phyloP scores from a whole-genome alignment of 2,797 vertebrate genomes.

The Poecilia velifera region DNA sequence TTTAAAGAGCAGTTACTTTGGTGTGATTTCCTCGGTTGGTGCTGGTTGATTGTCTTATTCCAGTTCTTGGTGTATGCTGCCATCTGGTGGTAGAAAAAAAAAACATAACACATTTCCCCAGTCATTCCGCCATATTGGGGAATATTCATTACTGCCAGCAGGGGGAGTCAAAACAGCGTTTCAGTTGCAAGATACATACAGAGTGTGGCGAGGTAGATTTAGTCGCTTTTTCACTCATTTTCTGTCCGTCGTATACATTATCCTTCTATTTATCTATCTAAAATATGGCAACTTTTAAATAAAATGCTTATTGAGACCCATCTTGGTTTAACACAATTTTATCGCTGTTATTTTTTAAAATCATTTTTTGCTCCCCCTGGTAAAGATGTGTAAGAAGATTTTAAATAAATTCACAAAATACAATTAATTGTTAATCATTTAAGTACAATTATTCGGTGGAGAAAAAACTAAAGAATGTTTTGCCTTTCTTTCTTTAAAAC shows the following conservation, averaged over 20 bases:
- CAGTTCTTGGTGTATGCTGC: slow-evolving; percentile 24
- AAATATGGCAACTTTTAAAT: background rate
- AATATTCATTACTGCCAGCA: background rate
- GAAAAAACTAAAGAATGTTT: too few relatives aligned
- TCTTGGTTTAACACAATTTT: background rate
- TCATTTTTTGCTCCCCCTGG: background rate
- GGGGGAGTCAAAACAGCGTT: background rate
- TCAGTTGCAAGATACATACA: background rate
- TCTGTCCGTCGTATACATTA: background rate
- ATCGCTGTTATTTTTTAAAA: background rate
- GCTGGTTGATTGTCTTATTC: background rate
- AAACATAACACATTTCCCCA: background rate
- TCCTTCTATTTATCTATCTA: background rate
- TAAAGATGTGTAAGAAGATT: background rate
- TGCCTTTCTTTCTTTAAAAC: background rate
- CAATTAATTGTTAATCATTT: too few relatives aligned
- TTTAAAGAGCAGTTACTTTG: background rate
- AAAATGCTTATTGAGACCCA: background rate
- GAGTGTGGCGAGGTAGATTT: background rate
- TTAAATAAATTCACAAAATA: background rate
- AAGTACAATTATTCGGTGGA: too few relatives aligned
- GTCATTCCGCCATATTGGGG: background rate
- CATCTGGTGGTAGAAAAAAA: slow-evolving; percentile 44
- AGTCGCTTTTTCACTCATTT: background rate
- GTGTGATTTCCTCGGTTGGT: background rate